Conservation (phyloP, 23 tunicate species). For the Trididemnum nubilum region DNA sequence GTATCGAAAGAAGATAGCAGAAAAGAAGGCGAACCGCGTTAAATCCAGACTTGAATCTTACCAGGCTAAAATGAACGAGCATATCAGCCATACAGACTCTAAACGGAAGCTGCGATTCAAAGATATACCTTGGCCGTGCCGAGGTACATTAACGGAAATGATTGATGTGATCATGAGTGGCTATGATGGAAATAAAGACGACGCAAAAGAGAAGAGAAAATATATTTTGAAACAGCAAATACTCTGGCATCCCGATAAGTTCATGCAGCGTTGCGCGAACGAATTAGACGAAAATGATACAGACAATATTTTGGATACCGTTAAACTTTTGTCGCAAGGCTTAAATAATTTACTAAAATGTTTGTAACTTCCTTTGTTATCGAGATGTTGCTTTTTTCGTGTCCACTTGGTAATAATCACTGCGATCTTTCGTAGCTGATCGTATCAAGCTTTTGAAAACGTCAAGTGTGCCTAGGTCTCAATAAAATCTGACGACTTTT, state of each 20-base stretch:
- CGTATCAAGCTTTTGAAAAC: no score
- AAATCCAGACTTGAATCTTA: constrained; percentile 54
- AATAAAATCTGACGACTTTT: no score
- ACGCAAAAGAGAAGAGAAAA: constrained; percentile 38
- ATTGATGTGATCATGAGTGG: constrained; percentile 87
- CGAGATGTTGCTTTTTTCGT: no score
- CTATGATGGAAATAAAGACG: constrained; percentile 10
- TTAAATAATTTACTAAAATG: constrained; percentile 61
- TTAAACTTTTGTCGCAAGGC: constrained; percentile 73
- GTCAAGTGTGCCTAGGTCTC: no score
- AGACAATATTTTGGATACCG: constrained; percentile 83
- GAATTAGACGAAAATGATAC: constrained; percentile 56
- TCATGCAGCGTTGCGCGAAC: constrained; percentile 61
- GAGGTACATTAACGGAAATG: constrained; percentile 83
- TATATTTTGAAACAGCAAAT: constrained; percentile 70
- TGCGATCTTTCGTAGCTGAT: no score
- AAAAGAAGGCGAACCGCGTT: constrained; percentile 50
- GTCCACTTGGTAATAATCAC: no score
- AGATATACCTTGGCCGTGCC: constrained; percentile 99
- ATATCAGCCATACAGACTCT: constrained; percentile 8
- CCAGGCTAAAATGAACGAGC: constrained; percentile 52
- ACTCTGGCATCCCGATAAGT: constrained; percentile 97
- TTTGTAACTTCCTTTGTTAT: background rate
- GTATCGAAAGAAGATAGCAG: constrained; percentile 50
- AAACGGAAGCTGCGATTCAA: constrained; percentile 55